Conservation (phyloP, 2,888 invertebrate genomes). For the Sesamia inferens region DNA sequence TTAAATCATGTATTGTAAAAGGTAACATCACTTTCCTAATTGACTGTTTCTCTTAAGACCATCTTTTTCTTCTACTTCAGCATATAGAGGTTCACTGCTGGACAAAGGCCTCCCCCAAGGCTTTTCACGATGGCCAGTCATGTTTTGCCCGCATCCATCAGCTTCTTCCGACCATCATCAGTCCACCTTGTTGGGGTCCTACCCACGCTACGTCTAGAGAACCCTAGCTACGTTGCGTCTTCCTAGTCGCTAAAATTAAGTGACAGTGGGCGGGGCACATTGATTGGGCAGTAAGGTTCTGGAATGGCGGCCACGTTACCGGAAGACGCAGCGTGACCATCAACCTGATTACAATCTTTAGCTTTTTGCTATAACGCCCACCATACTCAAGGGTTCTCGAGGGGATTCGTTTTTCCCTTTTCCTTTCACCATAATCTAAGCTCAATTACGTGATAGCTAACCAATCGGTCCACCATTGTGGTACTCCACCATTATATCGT, state of each 20-base stretch:
- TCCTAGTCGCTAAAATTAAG: no score
- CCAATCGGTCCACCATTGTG: slow-evolving; percentile 26
- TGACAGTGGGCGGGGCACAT: no score
- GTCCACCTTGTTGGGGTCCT: no score
- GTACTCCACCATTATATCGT: slow-evolving; percentile 41
- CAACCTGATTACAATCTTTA: slow-evolving; percentile 2
- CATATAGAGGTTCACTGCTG: no score
- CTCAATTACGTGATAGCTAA: slow-evolving; percentile 34
- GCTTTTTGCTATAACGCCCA: not conserved
- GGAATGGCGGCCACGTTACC: no score
- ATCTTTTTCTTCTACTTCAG: not conserved
- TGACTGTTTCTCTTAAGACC: not conserved
- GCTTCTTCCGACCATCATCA: no score
- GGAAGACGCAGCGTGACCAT: not conserved
- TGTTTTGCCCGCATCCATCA: no score
- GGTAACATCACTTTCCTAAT: not conserved
- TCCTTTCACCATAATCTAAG: slow-evolving; percentile 20
- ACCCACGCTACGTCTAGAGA: no score
- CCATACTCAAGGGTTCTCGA: not conserved
- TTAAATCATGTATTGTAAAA: not conserved
- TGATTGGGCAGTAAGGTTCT: no score
- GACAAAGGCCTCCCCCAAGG: no score
- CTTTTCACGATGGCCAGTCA: no score
- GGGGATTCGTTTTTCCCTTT: not conserved
- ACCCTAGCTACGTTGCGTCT: no score